A percentile compares a stretch with the other conserved stretches of the same genome.
Conservation (phyloP, 2,113 vertebrate genomes). For the Hippoglossus stenolepis region DNA sequence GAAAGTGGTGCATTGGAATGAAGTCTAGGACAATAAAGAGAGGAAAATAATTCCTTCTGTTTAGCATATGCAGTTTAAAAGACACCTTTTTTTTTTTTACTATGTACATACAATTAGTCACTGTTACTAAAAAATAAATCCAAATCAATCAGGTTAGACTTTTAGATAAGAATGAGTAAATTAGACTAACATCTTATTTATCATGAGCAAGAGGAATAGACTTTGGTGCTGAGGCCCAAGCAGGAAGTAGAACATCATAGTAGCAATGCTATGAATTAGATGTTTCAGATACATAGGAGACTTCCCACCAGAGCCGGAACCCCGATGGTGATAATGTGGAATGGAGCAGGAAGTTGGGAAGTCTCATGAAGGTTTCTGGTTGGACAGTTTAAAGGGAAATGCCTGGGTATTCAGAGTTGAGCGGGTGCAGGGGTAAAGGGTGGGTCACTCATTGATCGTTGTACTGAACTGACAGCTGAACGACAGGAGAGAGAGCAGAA, state of each 20-base stretch:
- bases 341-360: too few relatives aligned
- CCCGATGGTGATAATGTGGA: too few relatives aligned
- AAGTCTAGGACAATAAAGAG: constrained; percentile 25
- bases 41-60: constrained; percentile 25
- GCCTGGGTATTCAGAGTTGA: not conserved
- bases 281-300: too few relatives aligned
- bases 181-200: too few relatives aligned
- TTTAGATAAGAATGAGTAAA: too few relatives aligned
- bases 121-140: not conserved
- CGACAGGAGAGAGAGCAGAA: not conserved
- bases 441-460: not conserved
- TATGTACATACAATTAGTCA: too few relatives aligned
- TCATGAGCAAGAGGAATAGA: too few relatives aligned
- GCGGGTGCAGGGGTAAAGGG: not conserved
- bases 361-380: not conserved
- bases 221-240: too few relatives aligned
- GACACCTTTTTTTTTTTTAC: too few relatives aligned
- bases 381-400: not conserved
- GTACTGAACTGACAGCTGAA: not conserved
- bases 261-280: too few relatives aligned
- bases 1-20: constrained; percentile 45
- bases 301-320: too few relatives aligned
- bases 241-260: too few relatives aligned
- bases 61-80: not conserved
- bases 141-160: not conserved